These are phyloP conservation scores for Stomorhina lunata DNA, from an alignment of 2,888 invertebrate genomes.

Conservation along the genomic window DNA sequence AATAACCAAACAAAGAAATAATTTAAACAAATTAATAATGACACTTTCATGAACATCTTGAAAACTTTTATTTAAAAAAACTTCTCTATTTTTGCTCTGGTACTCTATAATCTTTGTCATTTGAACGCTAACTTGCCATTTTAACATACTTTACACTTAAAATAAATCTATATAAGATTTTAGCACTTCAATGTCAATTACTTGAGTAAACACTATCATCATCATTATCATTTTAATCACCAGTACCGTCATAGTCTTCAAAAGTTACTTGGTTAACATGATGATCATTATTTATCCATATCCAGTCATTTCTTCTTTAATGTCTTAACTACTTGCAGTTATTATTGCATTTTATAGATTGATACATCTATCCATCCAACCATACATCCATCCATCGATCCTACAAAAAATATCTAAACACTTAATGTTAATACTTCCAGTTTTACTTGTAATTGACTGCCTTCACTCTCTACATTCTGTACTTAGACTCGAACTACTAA, in stretches of 20 bases:
- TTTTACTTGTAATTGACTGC: neutral
- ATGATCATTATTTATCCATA: conserved; percentile 10
- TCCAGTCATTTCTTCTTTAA: conserved; percentile 20
- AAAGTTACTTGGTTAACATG: neutral
- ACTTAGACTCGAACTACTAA: neutral
- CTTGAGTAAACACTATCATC: conserved; percentile 35
- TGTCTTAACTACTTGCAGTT: conserved; percentile 32
- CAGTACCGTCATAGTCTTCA: neutral
- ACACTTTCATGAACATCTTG: no score
- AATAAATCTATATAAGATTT: neutral
- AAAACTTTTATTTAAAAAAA: neutral
- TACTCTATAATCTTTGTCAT: conserved; percentile 4
- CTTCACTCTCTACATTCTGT: conserved; percentile 16
- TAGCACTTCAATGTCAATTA: conserved; percentile 53
- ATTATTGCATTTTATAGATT: conserved; percentile 21
- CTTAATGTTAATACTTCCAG: neutral
- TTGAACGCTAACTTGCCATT: conserved; percentile 20
- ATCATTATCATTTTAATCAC: neutral
- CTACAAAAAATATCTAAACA: neutral
- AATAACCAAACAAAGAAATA: no score
- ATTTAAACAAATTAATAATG: no score
- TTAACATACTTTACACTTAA: neutral
- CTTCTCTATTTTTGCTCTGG: neutral
- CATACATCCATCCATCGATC: neutral
- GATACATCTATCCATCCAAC: neutral